Evolutionary conservation across 2,797 vertebrate genomes (phyloP), one percentile per base, ranked within the genome.

Genomic region (Hyperoplus immaculatus): DNA sequence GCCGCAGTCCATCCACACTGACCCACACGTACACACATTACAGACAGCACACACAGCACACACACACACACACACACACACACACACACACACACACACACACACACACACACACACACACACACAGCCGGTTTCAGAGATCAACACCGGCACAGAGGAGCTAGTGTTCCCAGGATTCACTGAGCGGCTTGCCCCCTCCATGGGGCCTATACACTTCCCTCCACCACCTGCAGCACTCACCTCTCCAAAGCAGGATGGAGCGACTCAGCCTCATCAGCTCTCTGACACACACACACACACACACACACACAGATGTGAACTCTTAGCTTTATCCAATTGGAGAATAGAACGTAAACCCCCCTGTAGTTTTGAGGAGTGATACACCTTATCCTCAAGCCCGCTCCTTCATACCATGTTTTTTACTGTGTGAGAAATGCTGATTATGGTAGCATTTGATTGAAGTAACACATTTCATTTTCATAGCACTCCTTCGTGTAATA

Each of bases 191-290:
- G 60, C 41, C 47, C 38, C 49, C 55, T 75, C 64, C 45, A 53
- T 1, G 2, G 62, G 75, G 73, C 70, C 78, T 39, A 36, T 83
- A 86, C 88, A 88, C 87, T 78, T 86, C 81, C 83, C 78, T 81
- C 63, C 81, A 82, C 81, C 88, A 89, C 85, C 87, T 90, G 83
- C 88, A 83, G 80, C 77, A 82, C 86, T 84, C 79, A 68, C 57
- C 60, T 81, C 78, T 82, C 81, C 74, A 60, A 75, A 81, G 45
- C 47, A 72, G 56, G 76, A 53, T 75, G 73, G 69, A 84, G 72
- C 72, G 69, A 45, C 73, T 84, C 70, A 6, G 42, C 72, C 63
- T 82, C 83, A 83, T 72, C 66, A 62, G 46, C 67, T 69, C 49
- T 59, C 45, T 62, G 15, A 49, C 60, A 62, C 29, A 49, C 60